These are phyloP conservation scores for Chunga burmeisteri DNA, from an alignment of 2,113 vertebrate species.

Conservation along the genomic window DNA sequence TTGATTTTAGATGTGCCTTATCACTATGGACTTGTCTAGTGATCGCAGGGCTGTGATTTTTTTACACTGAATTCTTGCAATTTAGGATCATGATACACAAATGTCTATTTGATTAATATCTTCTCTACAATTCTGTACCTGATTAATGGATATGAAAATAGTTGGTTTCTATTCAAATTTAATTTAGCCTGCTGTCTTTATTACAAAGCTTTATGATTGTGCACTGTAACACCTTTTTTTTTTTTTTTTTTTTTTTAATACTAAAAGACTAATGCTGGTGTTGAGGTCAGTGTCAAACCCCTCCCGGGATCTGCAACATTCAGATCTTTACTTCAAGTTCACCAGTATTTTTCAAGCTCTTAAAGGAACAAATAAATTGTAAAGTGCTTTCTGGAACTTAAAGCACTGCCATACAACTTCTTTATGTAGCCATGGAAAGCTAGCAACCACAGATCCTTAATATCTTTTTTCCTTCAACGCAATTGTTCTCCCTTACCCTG, in stretches of 20 bases:
- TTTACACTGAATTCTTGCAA: neutral
- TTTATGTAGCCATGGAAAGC: neutral
- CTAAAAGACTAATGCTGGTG: neutral
- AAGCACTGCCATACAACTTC: neutral
- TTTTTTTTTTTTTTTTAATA: neutral
- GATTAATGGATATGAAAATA: neutral
- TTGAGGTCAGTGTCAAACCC: fast-evolving
- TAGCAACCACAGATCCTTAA: neutral
- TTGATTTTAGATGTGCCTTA: neutral
- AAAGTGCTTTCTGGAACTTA: neutral
- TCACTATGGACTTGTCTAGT: neutral
- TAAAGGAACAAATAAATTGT: neutral
- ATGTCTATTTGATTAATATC: neutral
- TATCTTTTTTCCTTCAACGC: neutral
- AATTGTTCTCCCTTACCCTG: neutral
- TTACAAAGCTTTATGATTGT: neutral
- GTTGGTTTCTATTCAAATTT: neutral
- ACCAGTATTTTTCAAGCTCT: neutral
- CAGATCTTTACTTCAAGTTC: neutral
- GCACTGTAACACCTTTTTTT: neutral
- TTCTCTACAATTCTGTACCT: neutral
- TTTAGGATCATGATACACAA: neutral
- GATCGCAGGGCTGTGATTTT: neutral
- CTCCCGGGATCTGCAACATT: neutral
- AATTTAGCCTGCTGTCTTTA: neutral